phyloP scores from a whole-genome alignment of 2,888 invertebrate genomes.

The Gryllus longicercus region DNA sequence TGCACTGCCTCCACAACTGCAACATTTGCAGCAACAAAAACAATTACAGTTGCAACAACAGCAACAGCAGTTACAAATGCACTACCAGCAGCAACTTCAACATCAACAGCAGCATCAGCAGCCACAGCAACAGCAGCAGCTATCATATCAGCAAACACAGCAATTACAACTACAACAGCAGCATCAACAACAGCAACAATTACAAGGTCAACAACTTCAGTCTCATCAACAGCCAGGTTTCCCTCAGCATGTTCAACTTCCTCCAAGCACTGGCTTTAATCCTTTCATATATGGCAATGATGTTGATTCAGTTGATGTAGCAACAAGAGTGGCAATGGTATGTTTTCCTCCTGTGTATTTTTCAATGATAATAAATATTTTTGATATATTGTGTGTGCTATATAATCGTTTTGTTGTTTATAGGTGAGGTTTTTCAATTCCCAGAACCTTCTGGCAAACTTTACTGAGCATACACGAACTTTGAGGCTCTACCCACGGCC shows the following conservation, averaged over 20 bases:
- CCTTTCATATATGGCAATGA: conserved; percentile 91
- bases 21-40: neutral
- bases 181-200: neutral
- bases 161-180: neutral
- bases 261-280: conserved; percentile 55
- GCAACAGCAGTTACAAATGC: neutral
- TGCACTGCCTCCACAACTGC: neutral
- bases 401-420: conserved; percentile 38
- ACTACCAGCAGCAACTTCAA: conserved; percentile 28
- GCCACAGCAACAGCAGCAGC: neutral
- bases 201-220: neutral
- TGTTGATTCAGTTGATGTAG: conserved; percentile 97
- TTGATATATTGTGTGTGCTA: too few relatives aligned
- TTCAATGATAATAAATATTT: neutral
- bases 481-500: conserved; percentile 94
- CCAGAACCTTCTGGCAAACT: conserved; percentile 93
- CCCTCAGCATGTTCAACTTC: conserved; percentile 33
- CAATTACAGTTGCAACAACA: conserved; percentile 25
- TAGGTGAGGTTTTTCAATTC: conserved; percentile 96
- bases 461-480: conserved; percentile 96
- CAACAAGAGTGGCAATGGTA: conserved; percentile 96
- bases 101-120: conserved; percentile 18
- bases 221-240: neutral
- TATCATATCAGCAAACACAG: neutral
- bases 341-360: conserved; percentile 37